A percentile compares a stretch with the other conserved stretches of the same genome.
phyloP scores from a whole-genome alignment of 1,140 invertebrate species.

The Matsumurasca onukii region DNA sequence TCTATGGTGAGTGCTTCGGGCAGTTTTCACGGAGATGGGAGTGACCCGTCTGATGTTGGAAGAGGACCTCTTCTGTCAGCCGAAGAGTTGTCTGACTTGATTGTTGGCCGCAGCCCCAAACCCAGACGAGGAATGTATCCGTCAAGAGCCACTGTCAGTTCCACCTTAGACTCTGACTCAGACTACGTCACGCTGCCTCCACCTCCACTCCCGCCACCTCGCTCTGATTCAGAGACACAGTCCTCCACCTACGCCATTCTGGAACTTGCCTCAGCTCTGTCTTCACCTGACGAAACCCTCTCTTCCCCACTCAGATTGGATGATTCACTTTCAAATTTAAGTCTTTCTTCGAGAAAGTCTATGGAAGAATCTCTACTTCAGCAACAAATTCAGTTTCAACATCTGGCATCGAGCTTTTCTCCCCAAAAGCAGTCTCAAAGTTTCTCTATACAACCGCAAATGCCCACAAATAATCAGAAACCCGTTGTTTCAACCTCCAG shows the following conservation, averaged over 20 bases:
- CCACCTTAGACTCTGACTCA: conserved; percentile 81
- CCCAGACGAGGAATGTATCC: conserved; percentile 62
- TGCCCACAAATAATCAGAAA: neutral
- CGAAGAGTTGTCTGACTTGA: conserved; percentile 77
- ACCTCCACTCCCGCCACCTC: conserved; percentile 56
- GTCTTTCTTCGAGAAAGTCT: conserved; percentile 30
- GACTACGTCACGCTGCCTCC: conserved; percentile 84
- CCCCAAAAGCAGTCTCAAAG: conserved; percentile 25
- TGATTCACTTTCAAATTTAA: conserved; percentile 33
- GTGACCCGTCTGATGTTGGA: conserved; percentile 72
- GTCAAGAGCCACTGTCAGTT: conserved; percentile 74
- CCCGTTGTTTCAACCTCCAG: conserved; percentile 1
- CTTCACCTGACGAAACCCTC: conserved; percentile 26
- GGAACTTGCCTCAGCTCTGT: conserved; percentile 30
- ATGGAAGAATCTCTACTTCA: conserved; percentile 35
- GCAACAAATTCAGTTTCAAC: conserved; percentile 37
- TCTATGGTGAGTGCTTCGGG: conserved; percentile 71
- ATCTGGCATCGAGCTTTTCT: conserved; percentile 32
- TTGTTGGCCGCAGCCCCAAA: conserved; percentile 61
- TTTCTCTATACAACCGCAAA: neutral
- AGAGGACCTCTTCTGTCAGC: conserved; percentile 73
- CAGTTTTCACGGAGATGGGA: conserved; percentile 82
- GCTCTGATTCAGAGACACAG: conserved; percentile 64
- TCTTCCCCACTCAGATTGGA: conserved; percentile 19
- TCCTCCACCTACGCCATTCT: conserved; percentile 45